Base-by-base conservation (phyloP, 2,888 invertebrate genomes). In the Drepana falcataria region DNA sequence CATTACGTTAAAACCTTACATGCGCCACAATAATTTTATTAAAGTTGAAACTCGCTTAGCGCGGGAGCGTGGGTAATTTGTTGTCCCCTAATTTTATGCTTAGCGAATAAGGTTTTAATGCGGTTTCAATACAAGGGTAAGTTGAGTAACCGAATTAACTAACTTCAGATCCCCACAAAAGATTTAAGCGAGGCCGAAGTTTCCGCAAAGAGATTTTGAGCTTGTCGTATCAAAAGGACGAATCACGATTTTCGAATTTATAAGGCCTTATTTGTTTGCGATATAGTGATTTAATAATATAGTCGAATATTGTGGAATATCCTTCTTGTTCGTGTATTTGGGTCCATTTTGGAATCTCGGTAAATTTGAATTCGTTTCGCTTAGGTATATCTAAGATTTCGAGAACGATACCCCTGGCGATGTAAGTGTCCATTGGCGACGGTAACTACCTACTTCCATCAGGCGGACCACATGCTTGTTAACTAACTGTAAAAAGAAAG, bases 91-190 rank as follows among this genome's bases (percentile, higher is more conserved):
- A 51, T 57, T 51, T 51, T 59, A 57, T 58, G 56, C 58, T 34
- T 52, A 55, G 53, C 51, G 51, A 51, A 53, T 54, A 6, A 55
- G 59, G 54, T 55, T 60, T 63, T 55, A 57, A 61, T 65, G 64
- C 55, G 60, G 61, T 65, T 70, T 59, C 53, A 63, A 63, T 53
- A 48, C 48, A 53, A 56, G 53, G 52, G 55, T 53, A 55, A 59
- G 49, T 57, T 60, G 55, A 41, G 54, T 60, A 65, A 66, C 65
- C 59, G 60, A 59, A 63, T 68, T 68, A 73, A 64, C 68, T 63
- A 73, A 77, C 64, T 78, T 74, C 48, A 56, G 68, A 67, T 68
- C 62, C 60, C 64, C 65, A 63, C 69, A 72, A 77, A 71, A 74
- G 69, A 73, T 74, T 71, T 71, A 72, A 73, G 68, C 68, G 51